A percentile compares a stretch with the other conserved stretches of the same genome.
Conservation (phyloP, 1,140 invertebrate genomes). For the Maconellicoccus hirsutus region DNA sequence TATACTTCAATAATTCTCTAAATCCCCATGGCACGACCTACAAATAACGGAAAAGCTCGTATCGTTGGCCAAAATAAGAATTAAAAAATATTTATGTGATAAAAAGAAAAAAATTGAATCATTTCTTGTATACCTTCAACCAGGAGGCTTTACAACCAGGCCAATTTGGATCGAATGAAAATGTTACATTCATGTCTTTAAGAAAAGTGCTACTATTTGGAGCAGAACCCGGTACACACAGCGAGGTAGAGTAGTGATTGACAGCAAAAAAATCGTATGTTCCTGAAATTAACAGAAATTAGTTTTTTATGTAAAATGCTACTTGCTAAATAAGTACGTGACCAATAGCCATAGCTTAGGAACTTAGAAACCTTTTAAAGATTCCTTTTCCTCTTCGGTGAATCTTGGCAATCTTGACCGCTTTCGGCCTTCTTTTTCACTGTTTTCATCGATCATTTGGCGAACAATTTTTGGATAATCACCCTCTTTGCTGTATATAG, state of each 20-base stretch:
- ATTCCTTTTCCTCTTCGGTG: conserved; percentile 43
- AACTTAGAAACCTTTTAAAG: conserved; percentile 39
- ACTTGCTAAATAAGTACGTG: not conserved
- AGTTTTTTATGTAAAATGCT: too few relatives aligned
- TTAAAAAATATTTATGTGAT: too few relatives aligned
- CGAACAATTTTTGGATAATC: conserved; percentile 50
- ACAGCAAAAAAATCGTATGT: conserved; percentile 49
- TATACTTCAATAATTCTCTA: conserved; percentile 40
- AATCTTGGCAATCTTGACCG: conserved; percentile 48
- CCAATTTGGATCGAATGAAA: conserved; percentile 16
- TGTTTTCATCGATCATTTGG: conserved; percentile 41
- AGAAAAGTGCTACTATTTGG: not conserved
- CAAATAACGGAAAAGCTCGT: too few relatives aligned
- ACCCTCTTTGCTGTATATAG: conserved; percentile 43
- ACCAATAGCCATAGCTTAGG: not conserved
- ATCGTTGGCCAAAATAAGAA: too few relatives aligned
- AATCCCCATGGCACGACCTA: conserved; percentile 36
- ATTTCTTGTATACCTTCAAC: conserved; percentile 17
- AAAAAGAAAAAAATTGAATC: too few relatives aligned
- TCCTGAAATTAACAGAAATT: conserved; percentile 31
- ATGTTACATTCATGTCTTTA: conserved; percentile 2
- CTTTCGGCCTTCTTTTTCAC: conserved; percentile 42
- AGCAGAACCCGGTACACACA: conserved; percentile 10
- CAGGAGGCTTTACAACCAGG: conserved; percentile 10
- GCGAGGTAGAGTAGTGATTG: conserved; percentile 42